Conservation (phyloP, 1,140 invertebrate genomes). For the Drosophila punjabiensis region DNA sequence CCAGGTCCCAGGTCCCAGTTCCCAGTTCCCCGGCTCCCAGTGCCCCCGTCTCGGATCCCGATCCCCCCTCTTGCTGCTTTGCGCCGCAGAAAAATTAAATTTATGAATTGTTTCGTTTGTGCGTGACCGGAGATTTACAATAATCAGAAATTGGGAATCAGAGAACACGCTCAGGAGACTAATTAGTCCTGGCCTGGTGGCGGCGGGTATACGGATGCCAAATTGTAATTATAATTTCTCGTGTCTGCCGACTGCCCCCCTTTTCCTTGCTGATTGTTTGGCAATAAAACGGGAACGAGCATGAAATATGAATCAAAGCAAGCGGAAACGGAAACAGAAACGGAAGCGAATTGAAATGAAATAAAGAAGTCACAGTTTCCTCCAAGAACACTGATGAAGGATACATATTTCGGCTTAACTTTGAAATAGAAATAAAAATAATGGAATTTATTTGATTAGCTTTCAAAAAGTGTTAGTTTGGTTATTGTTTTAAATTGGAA, state of each 20-base stretch:
- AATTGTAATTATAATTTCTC: constrained; percentile 82
- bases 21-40: background rate
- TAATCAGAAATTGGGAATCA: constrained; percentile 81
- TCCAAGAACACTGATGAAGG: background rate
- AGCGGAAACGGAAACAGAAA: constrained; percentile 11
- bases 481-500: background rate
- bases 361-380: constrained; percentile 26
- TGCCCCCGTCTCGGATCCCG: background rate
- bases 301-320: constrained; percentile 57
- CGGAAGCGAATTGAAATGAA: constrained; percentile 19
- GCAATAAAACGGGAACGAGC: constrained; percentile 47
- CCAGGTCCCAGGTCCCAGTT: constrained; percentile 5
- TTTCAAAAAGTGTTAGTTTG: background rate
- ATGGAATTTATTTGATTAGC: background rate
- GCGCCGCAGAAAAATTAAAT: constrained; percentile 70
- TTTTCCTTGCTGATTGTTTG: constrained; percentile 21
- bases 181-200: constrained; percentile 66
- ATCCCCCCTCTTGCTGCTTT: constrained; percentile 1
- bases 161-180: constrained; percentile 81
- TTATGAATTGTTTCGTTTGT: constrained; percentile 83
- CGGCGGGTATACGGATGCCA: constrained; percentile 34
- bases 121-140: constrained; percentile 84
- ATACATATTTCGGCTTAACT: too few relatives aligned
- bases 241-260: constrained; percentile 46
- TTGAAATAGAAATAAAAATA: background rate